Evolutionary conservation across 2,888 invertebrate genomes (phyloP).

Genomic region (Apodemia mormo): DNA sequence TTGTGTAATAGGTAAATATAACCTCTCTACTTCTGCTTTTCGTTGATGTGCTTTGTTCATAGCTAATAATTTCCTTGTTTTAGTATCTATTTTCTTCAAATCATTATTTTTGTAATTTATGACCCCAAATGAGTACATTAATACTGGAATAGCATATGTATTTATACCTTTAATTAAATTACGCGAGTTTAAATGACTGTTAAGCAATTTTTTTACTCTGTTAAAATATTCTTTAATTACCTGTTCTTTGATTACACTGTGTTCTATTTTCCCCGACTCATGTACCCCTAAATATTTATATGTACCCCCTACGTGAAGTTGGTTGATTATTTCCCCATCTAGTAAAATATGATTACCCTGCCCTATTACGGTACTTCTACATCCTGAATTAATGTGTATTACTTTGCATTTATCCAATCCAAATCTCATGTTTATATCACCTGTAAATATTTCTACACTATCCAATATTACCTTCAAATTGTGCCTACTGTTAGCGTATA

Average conservation of each 20-base stretch:
- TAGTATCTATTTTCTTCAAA: not conserved
- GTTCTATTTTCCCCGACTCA: conserved; percentile 21
- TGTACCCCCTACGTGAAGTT: not conserved
- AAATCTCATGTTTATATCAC: conserved; percentile 30
- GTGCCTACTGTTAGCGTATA: not conserved
- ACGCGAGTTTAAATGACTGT: not conserved
- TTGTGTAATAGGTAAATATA: conserved; percentile 30
- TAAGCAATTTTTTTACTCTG: conserved; percentile 20
- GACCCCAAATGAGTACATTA: not conserved
- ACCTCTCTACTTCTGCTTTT: conserved; percentile 33
- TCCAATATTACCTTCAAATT: conserved; percentile 13
- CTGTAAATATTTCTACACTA: conserved; percentile 30
- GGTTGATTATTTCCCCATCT: conserved; percentile 25
- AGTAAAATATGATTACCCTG: conserved; percentile 20
- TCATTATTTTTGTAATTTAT: not conserved
- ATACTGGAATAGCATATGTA: not conserved
- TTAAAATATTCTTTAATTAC: conserved; percentile 26
- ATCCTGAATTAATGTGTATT: not conserved
- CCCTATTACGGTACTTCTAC: not conserved
- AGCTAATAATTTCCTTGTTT: not conserved
- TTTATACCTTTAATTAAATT: not conserved
- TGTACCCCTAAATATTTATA: conserved; percentile 31
- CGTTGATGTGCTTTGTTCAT: conserved; percentile 27
- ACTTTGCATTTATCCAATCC: conserved; percentile 17
- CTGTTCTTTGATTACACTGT: conserved; percentile 22